These are phyloP conservation scores for Sesamia inferens DNA, from an alignment of 2,888 invertebrate species.

Conservation along the genomic window DNA sequence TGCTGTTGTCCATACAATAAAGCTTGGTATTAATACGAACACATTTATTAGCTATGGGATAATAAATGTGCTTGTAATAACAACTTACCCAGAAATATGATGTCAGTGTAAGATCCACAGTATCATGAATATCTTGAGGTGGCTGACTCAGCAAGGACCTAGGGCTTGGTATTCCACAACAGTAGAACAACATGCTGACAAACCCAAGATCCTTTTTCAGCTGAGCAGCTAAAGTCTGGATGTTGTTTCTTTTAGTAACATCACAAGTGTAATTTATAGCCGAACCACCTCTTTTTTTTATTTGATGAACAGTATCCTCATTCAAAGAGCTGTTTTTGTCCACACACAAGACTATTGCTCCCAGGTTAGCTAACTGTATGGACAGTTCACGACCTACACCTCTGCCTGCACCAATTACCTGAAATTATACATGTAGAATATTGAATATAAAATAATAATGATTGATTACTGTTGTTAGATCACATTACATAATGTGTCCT, in stretches of 20 bases:
- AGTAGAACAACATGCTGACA: conserved; percentile 91
- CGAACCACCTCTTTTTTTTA: conserved; percentile 84
- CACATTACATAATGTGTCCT: neutral
- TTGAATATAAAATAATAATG: neutral
- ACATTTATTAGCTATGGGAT: neutral
- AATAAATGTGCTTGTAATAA: neutral
- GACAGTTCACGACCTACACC: conserved; percentile 92
- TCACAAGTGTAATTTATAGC: conserved; percentile 89
- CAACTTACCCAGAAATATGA: conserved; percentile 91
- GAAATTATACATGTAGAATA: conserved; percentile 52
- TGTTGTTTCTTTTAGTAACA: conserved; percentile 88
- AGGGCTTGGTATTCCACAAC: conserved; percentile 91
- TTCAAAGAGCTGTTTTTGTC: conserved; percentile 91
- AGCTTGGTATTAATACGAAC: neutral
- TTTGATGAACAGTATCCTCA: conserved; percentile 83
- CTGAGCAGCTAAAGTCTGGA: conserved; percentile 80
- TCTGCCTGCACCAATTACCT: conserved; percentile 93
- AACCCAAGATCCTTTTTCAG: conserved; percentile 89
- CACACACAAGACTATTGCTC: conserved; percentile 91
- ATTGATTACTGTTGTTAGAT: neutral
- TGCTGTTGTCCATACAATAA: no score
- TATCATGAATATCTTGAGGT: conserved; percentile 88
- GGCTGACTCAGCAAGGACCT: conserved; percentile 87
- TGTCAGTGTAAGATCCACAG: conserved; percentile 90
- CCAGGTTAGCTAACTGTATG: conserved; percentile 89